A percentile compares a stretch with the other conserved stretches of the same genome.
Evolutionary conservation across 2,797 vertebrate species (phyloP).

Genomic region (Eupleurogrammus muticus): DNA sequence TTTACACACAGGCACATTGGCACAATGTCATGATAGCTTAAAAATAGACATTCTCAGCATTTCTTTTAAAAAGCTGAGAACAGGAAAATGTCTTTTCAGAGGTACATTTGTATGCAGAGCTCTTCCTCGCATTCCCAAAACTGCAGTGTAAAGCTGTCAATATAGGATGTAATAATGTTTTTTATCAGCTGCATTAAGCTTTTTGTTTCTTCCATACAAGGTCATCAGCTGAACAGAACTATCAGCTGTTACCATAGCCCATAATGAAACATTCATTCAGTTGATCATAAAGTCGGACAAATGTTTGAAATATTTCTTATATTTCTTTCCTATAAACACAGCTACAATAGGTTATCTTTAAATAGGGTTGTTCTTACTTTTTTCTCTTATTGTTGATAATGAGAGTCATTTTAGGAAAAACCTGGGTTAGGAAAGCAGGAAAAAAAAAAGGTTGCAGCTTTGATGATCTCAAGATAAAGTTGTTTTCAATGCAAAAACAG

Average conservation of each 20-base stretch:
- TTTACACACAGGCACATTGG: background rate
- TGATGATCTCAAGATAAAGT: too few species aligned
- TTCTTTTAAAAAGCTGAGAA: background rate
- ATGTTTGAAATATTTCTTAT: too few species aligned
- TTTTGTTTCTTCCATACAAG: background rate
- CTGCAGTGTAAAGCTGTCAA: constrained; percentile 7
- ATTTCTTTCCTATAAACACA: too few species aligned
- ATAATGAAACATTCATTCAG: too few species aligned
- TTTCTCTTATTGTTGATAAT: too few species aligned
- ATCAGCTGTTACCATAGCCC: background rate
- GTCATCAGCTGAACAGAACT: background rate
- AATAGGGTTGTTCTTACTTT: too few species aligned
- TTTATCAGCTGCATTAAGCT: background rate
- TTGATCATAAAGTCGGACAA: too few species aligned
- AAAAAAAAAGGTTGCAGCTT: too few species aligned
- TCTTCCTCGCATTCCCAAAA: background rate
- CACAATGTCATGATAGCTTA: background rate
- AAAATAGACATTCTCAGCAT: background rate
- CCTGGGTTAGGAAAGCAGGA: too few species aligned
- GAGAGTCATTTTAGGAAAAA: background rate
- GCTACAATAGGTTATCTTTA: too few species aligned
- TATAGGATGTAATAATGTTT: background rate
- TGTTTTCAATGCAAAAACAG: too few species aligned
- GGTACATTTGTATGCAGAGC: background rate
- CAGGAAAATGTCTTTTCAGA: background rate